Evolutionary conservation across 2,888 invertebrate species (phyloP), one percentile per base, ranked within the genome.

Genomic region (Tryphoninae sp.): DNA sequence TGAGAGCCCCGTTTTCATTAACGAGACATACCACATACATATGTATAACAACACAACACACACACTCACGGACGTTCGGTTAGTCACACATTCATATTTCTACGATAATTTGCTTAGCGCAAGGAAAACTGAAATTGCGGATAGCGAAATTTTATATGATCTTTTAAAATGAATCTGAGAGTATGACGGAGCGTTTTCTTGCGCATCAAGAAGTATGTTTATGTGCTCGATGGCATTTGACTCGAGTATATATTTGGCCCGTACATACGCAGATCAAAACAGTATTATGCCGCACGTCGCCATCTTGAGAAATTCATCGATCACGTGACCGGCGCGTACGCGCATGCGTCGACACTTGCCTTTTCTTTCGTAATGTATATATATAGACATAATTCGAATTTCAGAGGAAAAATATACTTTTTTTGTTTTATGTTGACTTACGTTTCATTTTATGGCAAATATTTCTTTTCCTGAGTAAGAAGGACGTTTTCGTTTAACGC

Each of bases 291-390:
- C 73, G 68, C 71, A 26, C 72, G 79, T 83, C 80, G 86, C 87
- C 87, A 87, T 87, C 81, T 86, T 87, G 83, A 62, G 65, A 59
- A 58, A 6, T 78, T 58, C 26, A 16, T 69, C 33, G 61, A 65
- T 87, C 87, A 87, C 84, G 84, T 86, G 87, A 78, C 59, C 2
- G 16, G 4, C 16, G 16, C 19, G 40, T 40, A 45, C 22, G 49
- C 87, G 82, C 86, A 86, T 82, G 85, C 78, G 58, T 53, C 68
- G 55, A 77, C 83, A 23, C 40, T 71, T 69, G 72, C 6, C 16
- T 55, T 55, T 45, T 45, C 13, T 13, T 45, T 45, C 45, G 45
- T 45, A 45, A 45, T 19, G 19, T 19, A 19, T 19, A 45, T 0
- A 13, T 45, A 45, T 33, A 33, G 3, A 33, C 45, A 3, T 0